Evolutionary conservation across 2,113 vertebrate genomes (phyloP).

Genomic region (Vidua macroura): DNA sequence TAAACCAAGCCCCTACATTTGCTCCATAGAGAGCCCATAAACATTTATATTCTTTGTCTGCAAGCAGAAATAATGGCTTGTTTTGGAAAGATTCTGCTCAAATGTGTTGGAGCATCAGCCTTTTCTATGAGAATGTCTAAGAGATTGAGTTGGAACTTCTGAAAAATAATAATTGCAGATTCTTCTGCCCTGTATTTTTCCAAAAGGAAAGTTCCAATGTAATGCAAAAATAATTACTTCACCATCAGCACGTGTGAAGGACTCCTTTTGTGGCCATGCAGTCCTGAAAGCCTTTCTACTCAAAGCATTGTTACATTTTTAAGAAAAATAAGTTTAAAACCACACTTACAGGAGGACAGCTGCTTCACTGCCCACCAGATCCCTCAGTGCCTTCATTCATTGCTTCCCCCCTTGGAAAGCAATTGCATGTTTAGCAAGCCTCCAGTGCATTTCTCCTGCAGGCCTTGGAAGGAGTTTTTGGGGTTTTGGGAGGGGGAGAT

Average conservation of each 20-base stretch:
- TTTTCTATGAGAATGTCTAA: neutral
- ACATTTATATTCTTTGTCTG: neutral
- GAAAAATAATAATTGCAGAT: neutral
- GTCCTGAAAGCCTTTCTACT: neutral
- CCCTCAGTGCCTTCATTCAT: neutral
- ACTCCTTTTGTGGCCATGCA: neutral
- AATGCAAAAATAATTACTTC: neutral
- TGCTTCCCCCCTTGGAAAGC: neutral
- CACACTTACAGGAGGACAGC: rapidly evolving
- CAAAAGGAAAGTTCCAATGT: neutral
- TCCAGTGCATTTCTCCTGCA: neutral
- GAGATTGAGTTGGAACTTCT: neutral
- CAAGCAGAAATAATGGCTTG: neutral
- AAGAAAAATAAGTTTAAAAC: neutral
- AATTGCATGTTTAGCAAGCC: neutral
- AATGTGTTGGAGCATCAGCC: neutral
- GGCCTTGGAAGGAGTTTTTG: neutral
- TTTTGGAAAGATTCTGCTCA: neutral
- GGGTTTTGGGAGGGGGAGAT: neutral
- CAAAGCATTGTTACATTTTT: neutral
- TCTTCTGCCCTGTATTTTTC: neutral
- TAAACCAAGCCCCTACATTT: neutral
- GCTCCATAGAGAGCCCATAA: neutral
- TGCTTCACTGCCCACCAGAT: neutral
- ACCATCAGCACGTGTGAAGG: neutral